These are phyloP conservation scores for Tanytarsus gracilentus DNA, from an alignment of 2,888 invertebrate genomes.

Conservation along the genomic window DNA sequence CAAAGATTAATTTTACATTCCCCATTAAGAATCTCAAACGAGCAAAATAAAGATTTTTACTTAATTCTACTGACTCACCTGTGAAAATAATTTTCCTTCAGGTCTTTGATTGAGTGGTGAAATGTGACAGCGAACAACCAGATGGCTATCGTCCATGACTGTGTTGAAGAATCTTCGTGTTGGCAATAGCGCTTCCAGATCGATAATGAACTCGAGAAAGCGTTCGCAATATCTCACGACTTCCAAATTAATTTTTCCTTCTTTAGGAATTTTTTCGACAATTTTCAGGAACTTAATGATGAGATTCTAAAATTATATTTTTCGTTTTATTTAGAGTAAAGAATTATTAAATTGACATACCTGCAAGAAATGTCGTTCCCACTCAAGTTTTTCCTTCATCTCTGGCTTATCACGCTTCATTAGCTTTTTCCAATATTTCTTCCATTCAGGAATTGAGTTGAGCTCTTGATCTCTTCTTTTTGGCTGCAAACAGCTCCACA, in stretches of 20 bases:
- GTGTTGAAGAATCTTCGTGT: constrained; percentile 96
- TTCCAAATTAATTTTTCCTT: constrained; percentile 51
- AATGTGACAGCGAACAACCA: constrained; percentile 81
- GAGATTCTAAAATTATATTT: constrained; percentile 45
- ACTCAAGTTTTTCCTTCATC: constrained; percentile 57
- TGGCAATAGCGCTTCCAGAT: constrained; percentile 88
- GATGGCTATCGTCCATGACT: constrained; percentile 87
- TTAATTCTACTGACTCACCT: constrained; percentile 54
- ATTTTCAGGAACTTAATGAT: constrained; percentile 81
- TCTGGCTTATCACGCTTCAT: constrained; percentile 75
- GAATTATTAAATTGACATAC: constrained; percentile 31
- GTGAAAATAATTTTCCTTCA: constrained; percentile 85
- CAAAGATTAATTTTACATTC: constrained; percentile 15
- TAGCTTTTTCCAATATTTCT: constrained; percentile 83
- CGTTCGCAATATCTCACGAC: constrained; percentile 78
- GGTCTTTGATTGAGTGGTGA: constrained; percentile 61
- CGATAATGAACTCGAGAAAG: constrained; percentile 91
- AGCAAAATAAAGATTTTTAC: constrained; percentile 29
- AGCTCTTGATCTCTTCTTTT: constrained; percentile 79
- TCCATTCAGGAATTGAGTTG: constrained; percentile 76
- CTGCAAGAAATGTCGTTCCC: constrained; percentile 81
- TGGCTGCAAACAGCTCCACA: constrained; percentile 85
- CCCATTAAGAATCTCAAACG: constrained; percentile 22
- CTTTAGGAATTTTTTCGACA: constrained; percentile 62
- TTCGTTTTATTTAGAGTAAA: constrained; percentile 1